These are phyloP conservation scores for Serinus canaria DNA, from an alignment of 2,113 vertebrate species.

Conservation along the genomic window DNA sequence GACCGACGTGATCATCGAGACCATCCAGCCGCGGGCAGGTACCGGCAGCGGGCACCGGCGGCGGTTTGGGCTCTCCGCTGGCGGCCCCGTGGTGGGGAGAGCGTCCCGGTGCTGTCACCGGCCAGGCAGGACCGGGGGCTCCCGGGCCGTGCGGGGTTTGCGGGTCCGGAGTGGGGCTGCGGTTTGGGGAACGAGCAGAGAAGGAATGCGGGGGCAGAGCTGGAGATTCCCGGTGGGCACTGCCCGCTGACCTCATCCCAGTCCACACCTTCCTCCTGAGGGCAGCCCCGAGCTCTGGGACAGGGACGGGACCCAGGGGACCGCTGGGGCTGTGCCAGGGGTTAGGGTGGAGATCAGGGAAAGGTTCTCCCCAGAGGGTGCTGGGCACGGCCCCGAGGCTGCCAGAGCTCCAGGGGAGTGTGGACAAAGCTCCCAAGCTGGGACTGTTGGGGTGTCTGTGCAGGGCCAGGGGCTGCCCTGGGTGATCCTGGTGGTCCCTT, in stretches of 20 bases:
- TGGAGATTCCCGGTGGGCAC: rapidly evolving
- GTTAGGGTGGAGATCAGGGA: rapidly evolving
- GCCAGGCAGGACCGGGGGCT: rapidly evolving
- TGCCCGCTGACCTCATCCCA: not conserved
- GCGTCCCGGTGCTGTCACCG: not conserved
- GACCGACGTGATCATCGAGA: conserved; percentile 97
- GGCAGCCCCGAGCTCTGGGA: not conserved
- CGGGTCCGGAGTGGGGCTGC: rapidly evolving
- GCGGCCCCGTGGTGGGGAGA: not conserved
- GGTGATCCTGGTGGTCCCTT: not conserved
- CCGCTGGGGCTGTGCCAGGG: not conserved
- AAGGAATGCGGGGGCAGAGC: too few species aligned
- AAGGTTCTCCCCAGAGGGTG: not conserved
- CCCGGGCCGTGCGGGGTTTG: rapidly evolving
- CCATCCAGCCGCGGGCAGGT: conserved; percentile 83
- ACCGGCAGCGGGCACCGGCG: not conserved
- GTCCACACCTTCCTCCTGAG: too few species aligned
- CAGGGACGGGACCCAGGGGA: not conserved
- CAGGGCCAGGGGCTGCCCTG: not conserved
- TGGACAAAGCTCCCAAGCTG: rapidly evolving
- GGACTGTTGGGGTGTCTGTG: not conserved
- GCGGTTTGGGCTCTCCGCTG: not conserved
- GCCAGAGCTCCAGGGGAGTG: not conserved
- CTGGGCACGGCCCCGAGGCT: not conserved
- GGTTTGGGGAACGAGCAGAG: rapidly evolving